These are phyloP conservation scores for Xestia ashworthii DNA, from an alignment of 2,888 invertebrate species.

Conservation along the genomic window DNA sequence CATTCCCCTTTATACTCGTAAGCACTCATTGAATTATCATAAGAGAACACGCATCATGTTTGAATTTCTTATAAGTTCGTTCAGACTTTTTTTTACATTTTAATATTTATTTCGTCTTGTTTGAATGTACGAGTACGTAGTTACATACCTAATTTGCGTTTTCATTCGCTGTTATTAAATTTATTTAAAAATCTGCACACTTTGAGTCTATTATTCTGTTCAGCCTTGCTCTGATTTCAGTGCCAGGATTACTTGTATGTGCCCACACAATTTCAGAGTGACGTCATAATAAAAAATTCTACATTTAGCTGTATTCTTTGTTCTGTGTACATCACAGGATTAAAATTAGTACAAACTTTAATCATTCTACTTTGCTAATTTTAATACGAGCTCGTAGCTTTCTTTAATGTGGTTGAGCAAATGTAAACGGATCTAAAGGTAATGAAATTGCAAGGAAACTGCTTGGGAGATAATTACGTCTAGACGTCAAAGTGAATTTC, in stretches of 20 bases:
- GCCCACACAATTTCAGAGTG: slow-evolving; percentile 33
- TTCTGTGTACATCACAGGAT: slow-evolving; percentile 10
- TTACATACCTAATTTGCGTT: slow-evolving; percentile 17
- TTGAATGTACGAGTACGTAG: slow-evolving; percentile 13
- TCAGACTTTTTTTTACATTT: slow-evolving; percentile 23
- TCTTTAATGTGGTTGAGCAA: slow-evolving; percentile 30
- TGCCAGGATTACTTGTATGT: slow-evolving; percentile 47
- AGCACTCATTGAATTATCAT: slow-evolving; percentile 41
- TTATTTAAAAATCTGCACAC: slow-evolving; percentile 17
- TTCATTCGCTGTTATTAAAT: slow-evolving; percentile 22
- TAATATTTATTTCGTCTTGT: slow-evolving; percentile 33
- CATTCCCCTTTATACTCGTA: slow-evolving; percentile 27
- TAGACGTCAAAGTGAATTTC: slow-evolving; percentile 56
- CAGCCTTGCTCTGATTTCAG: slow-evolving; percentile 46
- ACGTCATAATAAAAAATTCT: slow-evolving; percentile 28
- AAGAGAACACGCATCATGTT: slow-evolving; percentile 29
- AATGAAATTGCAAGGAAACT: slow-evolving; percentile 54
- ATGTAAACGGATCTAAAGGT: slow-evolving; percentile 14
- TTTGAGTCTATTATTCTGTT: slow-evolving; percentile 34
- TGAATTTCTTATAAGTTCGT: slow-evolving; percentile 12
- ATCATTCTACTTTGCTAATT: slow-evolving; percentile 27
- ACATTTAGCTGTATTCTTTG: slow-evolving; percentile 22
- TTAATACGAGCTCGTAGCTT: slow-evolving; percentile 39
- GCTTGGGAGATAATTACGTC: slow-evolving; percentile 61
- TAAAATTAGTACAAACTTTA: slow-evolving; percentile 17